Conservation (phyloP, 2,113 vertebrate species). For the Pandion haliaetus region DNA sequence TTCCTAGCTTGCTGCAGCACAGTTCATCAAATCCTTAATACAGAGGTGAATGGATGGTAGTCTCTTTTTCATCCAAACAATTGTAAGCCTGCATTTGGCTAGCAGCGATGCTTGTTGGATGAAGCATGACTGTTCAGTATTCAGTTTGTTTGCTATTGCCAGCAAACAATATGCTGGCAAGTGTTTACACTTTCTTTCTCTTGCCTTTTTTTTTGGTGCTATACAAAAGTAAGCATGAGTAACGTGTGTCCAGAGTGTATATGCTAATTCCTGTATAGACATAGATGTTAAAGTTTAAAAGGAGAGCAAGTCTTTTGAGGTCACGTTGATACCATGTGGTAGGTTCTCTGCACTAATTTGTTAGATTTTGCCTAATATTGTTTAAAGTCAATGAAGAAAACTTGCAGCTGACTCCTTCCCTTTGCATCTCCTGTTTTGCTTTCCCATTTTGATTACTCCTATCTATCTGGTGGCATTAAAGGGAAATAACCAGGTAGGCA, state of each 20-base stretch:
- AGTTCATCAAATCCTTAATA: constrained; percentile 57
- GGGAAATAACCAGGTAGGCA: constrained; percentile 31
- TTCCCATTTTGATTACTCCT: background rate
- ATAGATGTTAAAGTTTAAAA: background rate
- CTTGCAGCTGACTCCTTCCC: constrained; percentile 12
- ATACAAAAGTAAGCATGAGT: constrained; percentile 15
- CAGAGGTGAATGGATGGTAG: constrained; percentile 49
- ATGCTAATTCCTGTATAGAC: background rate
- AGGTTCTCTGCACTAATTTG: background rate
- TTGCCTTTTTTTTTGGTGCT: background rate
- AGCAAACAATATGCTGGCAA: constrained; percentile 64
- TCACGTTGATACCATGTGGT: background rate
- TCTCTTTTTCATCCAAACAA: constrained; percentile 63
- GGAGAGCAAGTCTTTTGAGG: background rate
- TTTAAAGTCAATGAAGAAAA: background rate
- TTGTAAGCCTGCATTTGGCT: constrained; percentile 66
- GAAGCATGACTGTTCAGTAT: constrained; percentile 63
- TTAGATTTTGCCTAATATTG: background rate
- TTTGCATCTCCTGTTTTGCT: background rate
- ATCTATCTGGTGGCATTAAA: background rate
- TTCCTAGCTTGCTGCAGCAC: constrained; percentile 30
- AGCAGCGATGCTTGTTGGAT: constrained; percentile 42
- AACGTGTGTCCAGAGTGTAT: constrained; percentile 18
- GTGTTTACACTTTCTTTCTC: constrained; percentile 15
- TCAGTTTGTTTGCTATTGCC: constrained; percentile 64